Evolutionary conservation across 2,113 vertebrate species (phyloP).

Genomic region (Neogobius melanostomus): DNA sequence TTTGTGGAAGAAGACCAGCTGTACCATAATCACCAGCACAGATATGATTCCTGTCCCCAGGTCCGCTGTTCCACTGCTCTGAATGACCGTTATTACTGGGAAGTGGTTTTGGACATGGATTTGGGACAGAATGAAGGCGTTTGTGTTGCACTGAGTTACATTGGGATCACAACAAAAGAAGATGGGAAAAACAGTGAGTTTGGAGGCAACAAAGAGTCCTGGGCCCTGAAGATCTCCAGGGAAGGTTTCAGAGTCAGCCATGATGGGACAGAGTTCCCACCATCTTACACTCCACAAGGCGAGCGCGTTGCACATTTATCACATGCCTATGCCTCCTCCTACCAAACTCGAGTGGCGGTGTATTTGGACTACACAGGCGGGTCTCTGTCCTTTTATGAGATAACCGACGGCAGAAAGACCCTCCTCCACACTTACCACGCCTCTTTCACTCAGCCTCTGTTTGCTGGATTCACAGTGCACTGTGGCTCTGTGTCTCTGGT

Average conservation of each 20-base stretch:
- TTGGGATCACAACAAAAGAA: background rate
- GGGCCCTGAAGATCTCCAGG: no score
- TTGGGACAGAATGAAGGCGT: background rate
- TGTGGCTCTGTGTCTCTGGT: background rate
- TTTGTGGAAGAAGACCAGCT: background rate
- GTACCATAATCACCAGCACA: background rate
- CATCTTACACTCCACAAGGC: no score
- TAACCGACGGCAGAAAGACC: no score
- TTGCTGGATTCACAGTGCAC: background rate
- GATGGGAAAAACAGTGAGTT: no score
- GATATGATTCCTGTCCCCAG: background rate
- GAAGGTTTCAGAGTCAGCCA: no score
- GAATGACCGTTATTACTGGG: background rate
- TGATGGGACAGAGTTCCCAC: no score
- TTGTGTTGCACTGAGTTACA: background rate
- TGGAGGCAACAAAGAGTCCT: no score
- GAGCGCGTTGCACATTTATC: no score
- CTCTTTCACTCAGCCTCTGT: background rate
- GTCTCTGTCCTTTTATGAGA: no score
- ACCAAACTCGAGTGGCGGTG: no score
- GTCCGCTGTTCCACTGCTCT: background rate
- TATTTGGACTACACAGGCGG: no score
- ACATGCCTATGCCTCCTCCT: no score
- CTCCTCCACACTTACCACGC: background rate
- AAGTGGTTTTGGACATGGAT: background rate